Percentiles rank a stretch among this genome's conserved stretches.
Conservation (phyloP, 1,140 invertebrate species). For the Apis laboriosa region DNA sequence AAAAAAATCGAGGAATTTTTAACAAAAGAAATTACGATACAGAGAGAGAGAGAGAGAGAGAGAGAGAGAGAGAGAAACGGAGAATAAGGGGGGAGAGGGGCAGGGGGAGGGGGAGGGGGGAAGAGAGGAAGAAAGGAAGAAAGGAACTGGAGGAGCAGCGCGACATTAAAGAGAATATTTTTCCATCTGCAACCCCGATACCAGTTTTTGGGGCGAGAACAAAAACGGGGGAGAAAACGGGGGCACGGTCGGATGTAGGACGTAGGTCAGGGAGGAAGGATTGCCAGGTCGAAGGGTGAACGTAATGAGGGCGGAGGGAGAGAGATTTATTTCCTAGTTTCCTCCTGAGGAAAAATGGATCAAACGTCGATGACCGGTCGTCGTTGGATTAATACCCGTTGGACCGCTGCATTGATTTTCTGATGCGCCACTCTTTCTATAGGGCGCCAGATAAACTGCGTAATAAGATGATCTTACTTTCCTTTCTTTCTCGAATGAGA, state of each 20-base stretch:
- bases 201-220: conserved; percentile 45
- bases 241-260: conserved; percentile 48
- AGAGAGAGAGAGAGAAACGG: not conserved
- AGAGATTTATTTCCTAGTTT: conserved; percentile 56
- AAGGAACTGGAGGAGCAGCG: not conserved
- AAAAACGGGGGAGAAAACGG: conserved; percentile 23
- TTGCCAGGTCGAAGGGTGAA: conserved; percentile 57
- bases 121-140: not conserved
- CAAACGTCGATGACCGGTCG: conserved; percentile 42
- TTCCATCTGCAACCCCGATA: conserved; percentile 36
- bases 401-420: conserved; percentile 58
- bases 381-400: conserved; percentile 43
- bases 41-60: too few relatives aligned
- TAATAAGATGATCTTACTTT: too few relatives aligned
- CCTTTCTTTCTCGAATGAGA: too few relatives aligned
- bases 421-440: not conserved
- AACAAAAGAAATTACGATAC: too few relatives aligned
- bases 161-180: conserved; percentile 29
- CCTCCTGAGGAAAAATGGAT: conserved; percentile 58
- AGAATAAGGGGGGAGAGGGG: not conserved
- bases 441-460: not conserved
- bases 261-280: conserved; percentile 58
- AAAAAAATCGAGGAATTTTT: too few relatives aligned
- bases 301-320: conserved; percentile 34
- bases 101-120: too few relatives aligned